A percentile compares a stretch with the other conserved stretches of the same genome.
These are phyloP conservation scores for Dasypus novemcinctus DNA, from an alignment of 2,113 vertebrate genomes.

Conservation along the genomic window DNA sequence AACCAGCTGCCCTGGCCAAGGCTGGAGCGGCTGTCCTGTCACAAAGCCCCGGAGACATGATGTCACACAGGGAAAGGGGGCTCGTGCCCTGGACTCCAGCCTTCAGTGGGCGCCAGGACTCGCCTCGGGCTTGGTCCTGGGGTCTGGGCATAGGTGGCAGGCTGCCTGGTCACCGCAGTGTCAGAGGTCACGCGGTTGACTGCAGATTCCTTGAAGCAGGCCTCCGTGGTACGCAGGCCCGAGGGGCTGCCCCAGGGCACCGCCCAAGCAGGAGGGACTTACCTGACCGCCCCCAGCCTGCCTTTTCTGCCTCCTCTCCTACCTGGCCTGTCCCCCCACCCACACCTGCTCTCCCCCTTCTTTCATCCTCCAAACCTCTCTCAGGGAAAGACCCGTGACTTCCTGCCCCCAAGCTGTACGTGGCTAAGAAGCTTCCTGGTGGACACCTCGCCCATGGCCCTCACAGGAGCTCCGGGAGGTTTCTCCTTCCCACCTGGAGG, in stretches of 20 bases:
- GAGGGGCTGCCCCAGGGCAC: not conserved
- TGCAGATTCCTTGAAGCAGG: accelerated
- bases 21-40: slow-evolving; percentile 10
- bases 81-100: not conserved
- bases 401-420: not conserved
- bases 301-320: not conserved
- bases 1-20: not conserved
- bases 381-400: not conserved
- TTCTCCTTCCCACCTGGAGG: not conserved
- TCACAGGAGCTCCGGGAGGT: not conserved
- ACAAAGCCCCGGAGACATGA: slow-evolving; percentile 56
- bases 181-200: not conserved
- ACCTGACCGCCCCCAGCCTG: accelerated
- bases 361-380: not conserved
- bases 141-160: not conserved
- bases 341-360: not conserved
- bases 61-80: slow-evolving; percentile 43
- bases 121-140: not conserved
- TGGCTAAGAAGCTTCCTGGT: not conserved
- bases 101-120: not conserved
- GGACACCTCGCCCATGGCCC: accelerated
- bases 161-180: no score
- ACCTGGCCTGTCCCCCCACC: accelerated
- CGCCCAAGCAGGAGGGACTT: not conserved
- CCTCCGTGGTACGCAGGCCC: not conserved